Evolutionary conservation across 64 coral and sea anemone genomes (phyloP), one percentile per base, ranked within the genome.

Genomic region (Dendrophyllia cribrosa): DNA sequence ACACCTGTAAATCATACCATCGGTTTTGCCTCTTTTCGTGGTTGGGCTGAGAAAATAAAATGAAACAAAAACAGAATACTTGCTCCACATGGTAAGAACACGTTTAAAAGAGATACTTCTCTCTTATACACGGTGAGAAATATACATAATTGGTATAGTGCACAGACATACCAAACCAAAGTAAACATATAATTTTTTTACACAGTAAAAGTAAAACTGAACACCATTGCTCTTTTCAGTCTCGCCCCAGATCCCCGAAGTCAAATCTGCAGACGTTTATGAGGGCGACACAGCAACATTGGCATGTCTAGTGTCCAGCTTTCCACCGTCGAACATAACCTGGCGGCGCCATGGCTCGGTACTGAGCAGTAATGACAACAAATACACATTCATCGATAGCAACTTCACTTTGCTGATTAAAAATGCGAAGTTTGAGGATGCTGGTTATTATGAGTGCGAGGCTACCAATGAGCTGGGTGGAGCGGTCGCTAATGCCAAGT

Each of bases 281-380:
- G 5, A 61, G 24, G 82, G 72, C 20, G 34, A 79, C 23, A 85
- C 66, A 9, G 91, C 83, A 12, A 90, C 26, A 21, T 50, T 97
- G 20, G 25, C 26, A 11, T 97, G 95, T 76, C 50, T 50, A 8
- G 88, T 94, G 1, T 73, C 71, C 20, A 97, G 95, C 61, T 91
- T 58, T 76, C 95, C 95, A 21, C 73, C 82, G 65, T 88, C 95
- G 5, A 97, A 97, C 48, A 87, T 91, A 51, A 97, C 95, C 2
- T 97, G 95, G 95, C 89, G 79, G 68, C 75, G 64, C 19, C 66
- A 97, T 17, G 77, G 85, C 14, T 52, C 51, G 12, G 48, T 74
- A 25, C n/a, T 97, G 21, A 51, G 5, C 17, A 17, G 23, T 20
- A 3, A 51, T 19, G 19, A 12, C 78, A 49, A 15, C 11, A 59